These are phyloP conservation scores for Peromyscus polionotus DNA, from an alignment of 2,113 vertebrate species.

Conservation along the genomic window DNA sequence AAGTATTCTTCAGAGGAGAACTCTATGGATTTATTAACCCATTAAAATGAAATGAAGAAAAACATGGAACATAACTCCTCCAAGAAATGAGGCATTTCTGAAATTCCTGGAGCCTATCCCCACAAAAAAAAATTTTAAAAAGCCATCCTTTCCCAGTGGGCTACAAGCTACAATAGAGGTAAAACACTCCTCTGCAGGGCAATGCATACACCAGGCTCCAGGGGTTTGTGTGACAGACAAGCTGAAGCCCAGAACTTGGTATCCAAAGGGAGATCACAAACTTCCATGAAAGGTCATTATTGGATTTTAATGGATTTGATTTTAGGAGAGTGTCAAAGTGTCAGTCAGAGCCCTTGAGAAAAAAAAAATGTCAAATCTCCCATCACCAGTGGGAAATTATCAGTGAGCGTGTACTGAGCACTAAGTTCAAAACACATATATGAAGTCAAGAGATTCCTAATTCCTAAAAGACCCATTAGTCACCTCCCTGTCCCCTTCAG, in stretches of 20 bases:
- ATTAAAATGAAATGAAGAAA: background rate
- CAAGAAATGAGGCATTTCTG: background rate
- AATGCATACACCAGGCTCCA: background rate
- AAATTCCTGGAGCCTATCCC: background rate
- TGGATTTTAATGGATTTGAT: background rate
- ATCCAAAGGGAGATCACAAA: background rate
- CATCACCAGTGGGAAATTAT: accelerated
- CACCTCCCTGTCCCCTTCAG: accelerated
- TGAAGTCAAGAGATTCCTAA: background rate
- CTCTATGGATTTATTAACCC: background rate
- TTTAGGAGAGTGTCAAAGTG: background rate
- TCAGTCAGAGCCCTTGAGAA: background rate
- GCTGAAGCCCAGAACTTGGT: background rate
- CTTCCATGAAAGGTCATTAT: too few species aligned
- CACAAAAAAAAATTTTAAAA: background rate
- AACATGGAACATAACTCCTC: background rate
- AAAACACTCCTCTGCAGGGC: background rate
- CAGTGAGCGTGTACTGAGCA: background rate
- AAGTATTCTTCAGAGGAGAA: background rate
- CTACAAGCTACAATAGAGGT: background rate
- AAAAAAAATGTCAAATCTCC: background rate
- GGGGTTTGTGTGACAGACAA: background rate
- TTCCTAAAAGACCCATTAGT: background rate
- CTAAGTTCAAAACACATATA: background rate
- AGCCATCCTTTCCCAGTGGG: accelerated